Evolutionary conservation across 2,797 vertebrate species (phyloP).

Genomic region (Sebastes oblongus): DNA sequence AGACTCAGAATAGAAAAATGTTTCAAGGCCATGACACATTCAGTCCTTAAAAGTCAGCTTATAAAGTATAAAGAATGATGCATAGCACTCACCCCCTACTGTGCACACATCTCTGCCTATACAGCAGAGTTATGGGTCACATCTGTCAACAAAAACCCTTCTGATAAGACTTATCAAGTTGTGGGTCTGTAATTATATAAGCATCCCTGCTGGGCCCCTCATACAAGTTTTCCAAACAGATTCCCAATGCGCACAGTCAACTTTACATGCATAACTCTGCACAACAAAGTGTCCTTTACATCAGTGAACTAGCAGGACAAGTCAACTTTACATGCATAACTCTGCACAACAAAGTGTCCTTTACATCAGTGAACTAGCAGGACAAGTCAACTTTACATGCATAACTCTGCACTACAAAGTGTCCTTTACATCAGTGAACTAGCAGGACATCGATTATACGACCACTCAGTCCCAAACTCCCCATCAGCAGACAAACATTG

Average conservation of each 20-base stretch:
- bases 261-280: background rate
- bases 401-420: background rate
- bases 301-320: too few relatives aligned
- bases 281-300: too few relatives aligned
- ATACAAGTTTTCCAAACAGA: background rate
- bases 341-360: background rate
- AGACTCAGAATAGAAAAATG: background rate
- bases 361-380: background rate
- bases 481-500: fast-evolving
- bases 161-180: background rate
- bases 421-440: background rate
- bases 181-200: background rate
- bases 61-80: background rate
- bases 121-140: background rate
- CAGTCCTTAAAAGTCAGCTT: background rate
- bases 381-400: too few relatives aligned
- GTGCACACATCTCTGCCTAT: background rate
- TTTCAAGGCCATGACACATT: background rate
- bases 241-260: background rate
- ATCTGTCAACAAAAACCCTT: background rate
- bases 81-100: too few relatives aligned
- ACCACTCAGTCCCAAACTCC: background rate
- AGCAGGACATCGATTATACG: background rate
- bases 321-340: background rate
- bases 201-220: background rate